Evolutionary conservation across 2,113 vertebrate species (phyloP).

Genomic region (Diadophis punctatus): DNA sequence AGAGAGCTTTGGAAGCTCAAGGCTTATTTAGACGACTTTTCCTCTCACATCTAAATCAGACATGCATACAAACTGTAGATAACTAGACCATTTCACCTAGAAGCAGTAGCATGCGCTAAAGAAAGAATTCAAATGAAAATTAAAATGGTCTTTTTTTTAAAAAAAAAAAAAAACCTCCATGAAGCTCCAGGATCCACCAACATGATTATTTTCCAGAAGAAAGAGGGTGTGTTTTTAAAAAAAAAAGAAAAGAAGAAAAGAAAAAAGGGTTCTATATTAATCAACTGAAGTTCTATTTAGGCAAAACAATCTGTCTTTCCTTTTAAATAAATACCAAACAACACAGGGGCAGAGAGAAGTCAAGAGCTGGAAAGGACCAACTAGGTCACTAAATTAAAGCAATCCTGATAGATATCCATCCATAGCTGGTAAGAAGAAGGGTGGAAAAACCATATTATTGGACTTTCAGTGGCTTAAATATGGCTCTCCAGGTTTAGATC

Average conservation of each 20-base stretch:
- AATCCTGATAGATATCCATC: background rate
- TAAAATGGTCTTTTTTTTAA: background rate
- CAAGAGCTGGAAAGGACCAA: background rate
- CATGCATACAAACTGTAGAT: background rate
- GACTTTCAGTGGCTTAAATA: background rate
- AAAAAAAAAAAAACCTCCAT: background rate
- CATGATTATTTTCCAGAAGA: constrained; percentile 22
- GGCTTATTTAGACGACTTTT: background rate
- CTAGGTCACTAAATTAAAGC: background rate
- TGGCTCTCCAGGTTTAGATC: background rate
- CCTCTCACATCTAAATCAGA: background rate
- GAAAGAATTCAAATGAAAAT: constrained; percentile 29
- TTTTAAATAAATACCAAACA: background rate
- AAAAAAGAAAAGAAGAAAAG: background rate
- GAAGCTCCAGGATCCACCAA: constrained; percentile 27
- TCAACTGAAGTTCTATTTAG: background rate
- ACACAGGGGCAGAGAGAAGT: background rate
- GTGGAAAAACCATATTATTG: background rate
- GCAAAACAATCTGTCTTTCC: background rate
- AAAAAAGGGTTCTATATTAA: background rate
- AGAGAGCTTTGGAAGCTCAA: background rate
- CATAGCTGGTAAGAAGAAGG: background rate
- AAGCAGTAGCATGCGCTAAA: background rate
- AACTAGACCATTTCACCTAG: background rate
- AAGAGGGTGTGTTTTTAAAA: background rate